Evolutionary conservation across 2,797 vertebrate genomes (phyloP), one percentile per base, ranked within the genome.

Genomic region (Loriculus beryllinus): DNA sequence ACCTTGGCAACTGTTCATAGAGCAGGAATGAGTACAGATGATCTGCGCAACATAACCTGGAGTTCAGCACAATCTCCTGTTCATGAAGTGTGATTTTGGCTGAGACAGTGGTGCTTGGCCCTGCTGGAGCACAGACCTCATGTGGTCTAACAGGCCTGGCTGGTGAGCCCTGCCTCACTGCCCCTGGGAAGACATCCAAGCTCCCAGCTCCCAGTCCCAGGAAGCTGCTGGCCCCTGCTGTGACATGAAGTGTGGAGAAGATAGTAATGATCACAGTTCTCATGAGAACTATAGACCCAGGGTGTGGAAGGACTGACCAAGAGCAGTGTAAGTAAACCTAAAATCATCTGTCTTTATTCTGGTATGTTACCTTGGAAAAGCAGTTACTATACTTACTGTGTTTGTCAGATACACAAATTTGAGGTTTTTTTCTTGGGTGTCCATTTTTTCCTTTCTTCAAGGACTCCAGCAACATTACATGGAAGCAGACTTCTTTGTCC

Each of bases 191-290:
- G 3, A 0, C 25, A 12, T 17, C 15, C 26, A 33, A 17, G 10
- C 7, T 35, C 22, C 14, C 7, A 31, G 9, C 5, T 86, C 17
- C 29, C 31, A 51, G 43, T 4, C 14, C 11, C 12, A 7, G 40
- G 33, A 67, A 45, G 20, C 3, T 7, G 2, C 23, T 20, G 20
- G 12, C 1, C 3, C 12, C 15, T 60, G 9, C 13, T 82, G 49
- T 3, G 1, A 20, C 0, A 1, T 21, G 37, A 54, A 1, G 0
- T 51, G 14, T n/a, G 14, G 31, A 67, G n/a, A 77, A 52, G 33
- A n/a, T 35, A 48, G 5, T 40, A 42, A 20, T 65, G 52, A 39
- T 37, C 52, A 54, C 14, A 7, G 3, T 51, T 85, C 16, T 89
- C 7, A 39, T 22, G 12, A 71, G 45, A 77, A 56, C 12, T 35